Evolutionary conservation across 2,797 vertebrate genomes (phyloP).

Genomic region (Caiman crocodilus): DNA sequence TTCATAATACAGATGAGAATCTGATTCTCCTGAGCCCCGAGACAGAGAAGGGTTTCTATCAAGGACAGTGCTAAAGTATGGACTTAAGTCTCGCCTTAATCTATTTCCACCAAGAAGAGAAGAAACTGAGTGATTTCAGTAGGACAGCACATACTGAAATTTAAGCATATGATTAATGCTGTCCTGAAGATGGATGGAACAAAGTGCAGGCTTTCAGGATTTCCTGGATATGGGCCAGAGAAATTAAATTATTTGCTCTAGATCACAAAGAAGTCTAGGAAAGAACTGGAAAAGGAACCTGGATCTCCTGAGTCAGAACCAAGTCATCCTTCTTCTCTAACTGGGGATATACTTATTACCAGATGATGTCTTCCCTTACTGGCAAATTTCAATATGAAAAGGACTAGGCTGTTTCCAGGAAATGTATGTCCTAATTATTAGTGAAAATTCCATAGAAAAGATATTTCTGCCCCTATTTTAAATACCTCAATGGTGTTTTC

Average conservation of each 20-base stretch:
- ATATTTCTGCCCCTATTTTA: conserved; percentile 20
- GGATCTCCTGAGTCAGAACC: conserved; percentile 9
- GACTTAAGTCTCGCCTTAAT: neutral
- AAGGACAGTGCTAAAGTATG: neutral
- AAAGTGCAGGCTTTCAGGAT: neutral
- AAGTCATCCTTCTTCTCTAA: conserved; percentile 27
- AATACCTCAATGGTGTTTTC: conserved; percentile 29
- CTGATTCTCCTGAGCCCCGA: neutral
- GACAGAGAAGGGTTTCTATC: neutral
- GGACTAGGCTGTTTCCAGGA: neutral
- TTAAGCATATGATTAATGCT: neutral
- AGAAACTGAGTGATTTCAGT: neutral
- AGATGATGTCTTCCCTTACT: conserved; percentile 35
- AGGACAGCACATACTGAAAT: neutral
- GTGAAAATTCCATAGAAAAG: conserved; percentile 32
- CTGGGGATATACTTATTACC: conserved; percentile 57
- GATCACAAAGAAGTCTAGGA: rapidly evolving
- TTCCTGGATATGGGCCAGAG: conserved; percentile 3
- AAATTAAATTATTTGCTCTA: neutral
- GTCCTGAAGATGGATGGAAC: neutral
- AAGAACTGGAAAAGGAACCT: neutral
- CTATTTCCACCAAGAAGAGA: neutral
- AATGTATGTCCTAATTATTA: conserved; percentile 58
- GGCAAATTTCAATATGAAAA: conserved; percentile 61
- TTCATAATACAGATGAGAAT: neutral